Conservation (phyloP, 2,888 invertebrate genomes). For the Trachelus iudaicus region DNA sequence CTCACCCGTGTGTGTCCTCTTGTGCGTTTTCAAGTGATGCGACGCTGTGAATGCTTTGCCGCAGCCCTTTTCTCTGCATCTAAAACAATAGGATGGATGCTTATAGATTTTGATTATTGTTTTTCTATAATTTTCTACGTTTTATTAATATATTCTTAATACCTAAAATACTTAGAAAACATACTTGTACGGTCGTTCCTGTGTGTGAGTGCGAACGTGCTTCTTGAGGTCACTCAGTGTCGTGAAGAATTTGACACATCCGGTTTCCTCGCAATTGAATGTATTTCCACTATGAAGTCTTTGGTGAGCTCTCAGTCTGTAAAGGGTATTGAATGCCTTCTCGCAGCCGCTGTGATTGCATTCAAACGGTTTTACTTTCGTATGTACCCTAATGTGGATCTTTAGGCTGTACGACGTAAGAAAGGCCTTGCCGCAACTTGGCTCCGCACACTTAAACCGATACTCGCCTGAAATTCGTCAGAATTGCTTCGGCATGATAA, state of each 20-base stretch:
- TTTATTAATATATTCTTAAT: neutral
- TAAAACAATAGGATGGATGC: constrained; percentile 57
- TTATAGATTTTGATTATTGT: neutral
- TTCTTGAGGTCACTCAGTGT: constrained; percentile 95
- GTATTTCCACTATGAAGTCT: constrained; percentile 94
- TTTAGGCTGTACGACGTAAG: constrained; percentile 94
- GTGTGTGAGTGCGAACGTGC: constrained; percentile 91
- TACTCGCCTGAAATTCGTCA: constrained; percentile 83
- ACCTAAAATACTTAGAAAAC: constrained; percentile 50
- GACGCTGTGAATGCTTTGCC: constrained; percentile 94
- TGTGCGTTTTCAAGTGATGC: constrained; percentile 93
- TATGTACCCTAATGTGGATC: constrained; percentile 94
- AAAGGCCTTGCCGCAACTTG: constrained; percentile 91
- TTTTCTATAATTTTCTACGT: no score
- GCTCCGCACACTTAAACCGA: constrained; percentile 89
- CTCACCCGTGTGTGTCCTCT: constrained; percentile 84
- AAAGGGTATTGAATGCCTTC: constrained; percentile 94
- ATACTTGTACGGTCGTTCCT: constrained; percentile 89
- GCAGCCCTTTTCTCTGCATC: constrained; percentile 85
- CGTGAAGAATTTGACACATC: constrained; percentile 92
- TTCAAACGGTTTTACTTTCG: constrained; percentile 91
- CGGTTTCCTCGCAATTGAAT: constrained; percentile 87
- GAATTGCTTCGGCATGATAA: constrained; percentile 47
- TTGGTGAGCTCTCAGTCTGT: constrained; percentile 90
- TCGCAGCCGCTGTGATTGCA: constrained; percentile 86